Evolutionary conservation across 2,113 vertebrate genomes (phyloP).

Genomic region (Dromaius novaehollandiae): DNA sequence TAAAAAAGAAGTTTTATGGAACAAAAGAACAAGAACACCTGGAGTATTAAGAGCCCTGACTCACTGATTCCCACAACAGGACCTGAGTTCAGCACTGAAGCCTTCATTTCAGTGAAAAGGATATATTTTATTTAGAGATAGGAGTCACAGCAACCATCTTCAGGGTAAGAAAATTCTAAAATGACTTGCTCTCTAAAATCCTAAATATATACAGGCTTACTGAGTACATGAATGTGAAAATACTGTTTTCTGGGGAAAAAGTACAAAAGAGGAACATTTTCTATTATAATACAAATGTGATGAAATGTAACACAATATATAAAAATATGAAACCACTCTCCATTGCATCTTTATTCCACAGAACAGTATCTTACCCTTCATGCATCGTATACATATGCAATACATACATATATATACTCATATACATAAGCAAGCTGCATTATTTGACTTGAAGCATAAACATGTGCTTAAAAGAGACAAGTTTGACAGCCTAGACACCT

Average conservation of each 20-base stretch:
- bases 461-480: slow-evolving; percentile 72
- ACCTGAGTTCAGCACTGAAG: neutral
- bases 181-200: neutral
- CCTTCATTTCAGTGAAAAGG: neutral
- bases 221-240: slow-evolving; percentile 43
- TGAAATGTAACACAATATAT: slow-evolving; percentile 35
- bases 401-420: slow-evolving; percentile 1
- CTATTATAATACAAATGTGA: neutral
- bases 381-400: slow-evolving; percentile 17
- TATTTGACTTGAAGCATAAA: slow-evolving; percentile 74
- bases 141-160: neutral
- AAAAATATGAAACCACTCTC: neutral
- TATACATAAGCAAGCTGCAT: slow-evolving; percentile 57
- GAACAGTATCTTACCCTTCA: slow-evolving; percentile 35
- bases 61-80: neutral
- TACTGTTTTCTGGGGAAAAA: slow-evolving; percentile 7
- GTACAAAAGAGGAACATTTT: slow-evolving; percentile 10
- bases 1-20: neutral
- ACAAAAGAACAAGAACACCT: neutral
- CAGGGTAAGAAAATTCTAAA: slow-evolving; percentile 32
- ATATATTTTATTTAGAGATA: neutral
- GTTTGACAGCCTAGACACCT: slow-evolving; percentile 73
- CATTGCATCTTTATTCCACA: neutral
- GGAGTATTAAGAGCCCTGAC: neutral
- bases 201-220: neutral